These are phyloP conservation scores for Bombyx mandarina DNA, from an alignment of 1,140 invertebrate species.

Conservation along the genomic window DNA sequence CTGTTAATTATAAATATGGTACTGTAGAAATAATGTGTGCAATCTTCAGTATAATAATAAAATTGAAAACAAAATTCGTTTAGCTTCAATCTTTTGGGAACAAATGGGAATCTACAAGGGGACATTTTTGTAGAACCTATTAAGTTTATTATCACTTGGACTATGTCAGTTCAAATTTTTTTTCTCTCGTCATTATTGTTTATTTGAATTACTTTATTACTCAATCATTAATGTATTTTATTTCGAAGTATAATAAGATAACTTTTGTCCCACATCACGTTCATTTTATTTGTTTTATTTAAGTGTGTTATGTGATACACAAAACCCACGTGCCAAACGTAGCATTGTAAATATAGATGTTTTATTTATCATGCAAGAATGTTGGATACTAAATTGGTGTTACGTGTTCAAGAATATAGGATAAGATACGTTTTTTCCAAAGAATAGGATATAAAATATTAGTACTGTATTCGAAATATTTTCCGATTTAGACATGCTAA, in stretches of 20 bases:
- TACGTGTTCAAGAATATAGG: constrained; percentile 15
- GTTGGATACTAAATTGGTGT: constrained; percentile 7
- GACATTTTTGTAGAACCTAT: no score
- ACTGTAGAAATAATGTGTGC: neutral
- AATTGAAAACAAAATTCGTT: no score
- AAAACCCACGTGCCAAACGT: constrained; percentile 19
- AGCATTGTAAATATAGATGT: constrained; percentile 13
- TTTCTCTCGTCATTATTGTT: no score
- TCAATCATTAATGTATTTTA: no score
- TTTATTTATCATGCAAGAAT: constrained; percentile 3
- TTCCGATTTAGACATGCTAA: no score
- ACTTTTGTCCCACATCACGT: no score
- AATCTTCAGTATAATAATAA: constrained; percentile 13
- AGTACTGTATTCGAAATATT: neutral
- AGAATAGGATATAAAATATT: neutral
- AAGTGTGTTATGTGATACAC: constrained; percentile 5
- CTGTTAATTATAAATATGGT: neutral
- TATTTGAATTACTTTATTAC: no score
- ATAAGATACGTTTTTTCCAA: constrained; percentile 4
- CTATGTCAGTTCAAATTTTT: no score
- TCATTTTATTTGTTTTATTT: no score
- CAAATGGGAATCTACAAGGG: constrained; percentile 10
- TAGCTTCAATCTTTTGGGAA: constrained; percentile 25
- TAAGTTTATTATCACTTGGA: no score
- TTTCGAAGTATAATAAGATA: no score